phyloP scores from a whole-genome alignment of 1,140 invertebrate species.

The Fopius arisanus region DNA sequence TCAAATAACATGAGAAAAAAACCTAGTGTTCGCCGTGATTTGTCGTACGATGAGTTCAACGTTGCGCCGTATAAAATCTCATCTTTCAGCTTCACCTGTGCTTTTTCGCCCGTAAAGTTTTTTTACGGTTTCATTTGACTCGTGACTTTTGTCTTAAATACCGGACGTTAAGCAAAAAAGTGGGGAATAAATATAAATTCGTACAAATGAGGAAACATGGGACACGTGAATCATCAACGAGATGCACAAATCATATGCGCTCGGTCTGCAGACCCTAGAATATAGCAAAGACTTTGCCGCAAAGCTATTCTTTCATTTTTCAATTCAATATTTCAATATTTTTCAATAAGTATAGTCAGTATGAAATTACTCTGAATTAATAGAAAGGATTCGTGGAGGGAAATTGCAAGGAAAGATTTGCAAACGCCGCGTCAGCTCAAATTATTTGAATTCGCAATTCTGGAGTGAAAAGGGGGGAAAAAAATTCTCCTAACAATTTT shows the following conservation, averaged over 20 bases:
- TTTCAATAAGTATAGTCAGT: no score
- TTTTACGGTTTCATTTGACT: constrained; percentile 31
- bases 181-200: background rate
- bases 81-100: background rate
- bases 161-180: background rate
- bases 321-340: no score
- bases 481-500: no score
- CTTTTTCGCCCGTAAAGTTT: background rate
- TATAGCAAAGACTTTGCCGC: no score
- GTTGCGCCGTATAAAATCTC: constrained; percentile 7
- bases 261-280: no score
- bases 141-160: constrained; percentile 22
- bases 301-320: no score
- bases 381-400: no score
- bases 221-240: background rate
- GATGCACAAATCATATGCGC: background rate
- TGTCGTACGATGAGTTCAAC: constrained; percentile 20
- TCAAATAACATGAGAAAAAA: constrained; percentile 25
- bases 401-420: no score
- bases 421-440: no score
- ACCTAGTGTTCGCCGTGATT: constrained; percentile 21
- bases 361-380: no score
- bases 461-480: no score
- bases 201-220: background rate
- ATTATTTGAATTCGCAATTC: no score